These are phyloP conservation scores for Botia kubotai DNA, from an alignment of 2,797 vertebrate species.

Conservation along the genomic window DNA sequence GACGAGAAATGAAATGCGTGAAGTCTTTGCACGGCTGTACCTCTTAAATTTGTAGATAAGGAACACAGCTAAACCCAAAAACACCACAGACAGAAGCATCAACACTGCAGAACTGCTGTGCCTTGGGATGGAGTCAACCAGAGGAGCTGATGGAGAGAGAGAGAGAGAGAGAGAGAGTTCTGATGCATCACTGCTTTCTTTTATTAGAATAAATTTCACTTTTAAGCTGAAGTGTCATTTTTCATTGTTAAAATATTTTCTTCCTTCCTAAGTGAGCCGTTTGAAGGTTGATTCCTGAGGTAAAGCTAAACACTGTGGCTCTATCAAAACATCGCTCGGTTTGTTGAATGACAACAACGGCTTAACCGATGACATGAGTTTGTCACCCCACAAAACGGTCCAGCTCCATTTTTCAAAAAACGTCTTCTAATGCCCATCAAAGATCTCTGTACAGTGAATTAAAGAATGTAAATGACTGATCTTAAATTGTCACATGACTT, in stretches of 20 bases:
- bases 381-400: not conserved
- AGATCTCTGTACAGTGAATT: not conserved
- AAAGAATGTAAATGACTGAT: not conserved
- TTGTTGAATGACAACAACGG: not conserved
- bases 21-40: slow-evolving; percentile 68
- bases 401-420: not conserved
- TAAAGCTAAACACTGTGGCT: no score
- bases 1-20: not conserved
- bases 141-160: slow-evolving; percentile 82
- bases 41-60: slow-evolving; percentile 99
- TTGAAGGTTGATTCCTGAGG: no score
- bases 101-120: slow-evolving; percentile 97
- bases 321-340: no score
- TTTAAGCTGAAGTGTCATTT: no score
- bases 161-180: not conserved
- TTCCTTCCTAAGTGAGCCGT: no score
- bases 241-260: no score
- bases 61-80: slow-evolving; percentile 94
- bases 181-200: no score
- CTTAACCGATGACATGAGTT: not conserved
- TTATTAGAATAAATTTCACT: no score
- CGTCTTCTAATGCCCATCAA: not conserved
- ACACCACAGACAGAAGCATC: slow-evolving; percentile 95
- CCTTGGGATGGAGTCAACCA: slow-evolving; percentile 90
- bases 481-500: not conserved